These are phyloP conservation scores for Tetramorium parvispinum DNA, from an alignment of 1,140 invertebrate species.

Conservation along the genomic window DNA sequence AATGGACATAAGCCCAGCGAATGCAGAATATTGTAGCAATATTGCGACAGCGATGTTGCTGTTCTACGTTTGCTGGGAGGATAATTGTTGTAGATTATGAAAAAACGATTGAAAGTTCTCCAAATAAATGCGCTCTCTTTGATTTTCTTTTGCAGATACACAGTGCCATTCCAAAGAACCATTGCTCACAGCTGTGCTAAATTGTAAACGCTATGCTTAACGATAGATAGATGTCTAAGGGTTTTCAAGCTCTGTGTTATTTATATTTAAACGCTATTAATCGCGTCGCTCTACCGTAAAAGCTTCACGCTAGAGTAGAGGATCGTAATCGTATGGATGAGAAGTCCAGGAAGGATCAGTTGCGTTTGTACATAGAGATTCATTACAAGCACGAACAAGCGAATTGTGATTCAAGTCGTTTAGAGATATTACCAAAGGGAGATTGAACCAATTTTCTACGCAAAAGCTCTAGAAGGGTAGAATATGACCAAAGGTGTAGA, in stretches of 20 bases:
- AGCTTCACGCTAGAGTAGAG: slow-evolving; percentile 18
- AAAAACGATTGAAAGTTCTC: too few species aligned
- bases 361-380: slow-evolving; percentile 27
- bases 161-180: slow-evolving; percentile 82
- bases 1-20: too few species aligned
- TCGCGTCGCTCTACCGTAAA: not conserved
- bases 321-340: slow-evolving; percentile 37
- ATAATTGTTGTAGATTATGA: not conserved
- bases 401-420: slow-evolving; percentile 67
- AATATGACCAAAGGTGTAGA: slow-evolving; percentile 78
- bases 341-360: slow-evolving; percentile 27
- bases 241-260: slow-evolving; percentile 48
- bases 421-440: slow-evolving; percentile 82
- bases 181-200: slow-evolving; percentile 82
- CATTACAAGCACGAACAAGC: slow-evolving; percentile 29
- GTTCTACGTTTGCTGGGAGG: not conserved
- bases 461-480: slow-evolving; percentile 67
- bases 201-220: slow-evolving; percentile 68
- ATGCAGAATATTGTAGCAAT: too few species aligned
- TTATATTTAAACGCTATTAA: slow-evolving; percentile 51
- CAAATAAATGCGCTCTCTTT: not conserved
- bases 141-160: slow-evolving; percentile 77
- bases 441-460: slow-evolving; percentile 75
- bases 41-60: too few species aligned
- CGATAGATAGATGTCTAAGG: slow-evolving; percentile 43